Evolutionary conservation across 2,888 invertebrate species (phyloP).

Genomic region (Boloria euphrosyne): DNA sequence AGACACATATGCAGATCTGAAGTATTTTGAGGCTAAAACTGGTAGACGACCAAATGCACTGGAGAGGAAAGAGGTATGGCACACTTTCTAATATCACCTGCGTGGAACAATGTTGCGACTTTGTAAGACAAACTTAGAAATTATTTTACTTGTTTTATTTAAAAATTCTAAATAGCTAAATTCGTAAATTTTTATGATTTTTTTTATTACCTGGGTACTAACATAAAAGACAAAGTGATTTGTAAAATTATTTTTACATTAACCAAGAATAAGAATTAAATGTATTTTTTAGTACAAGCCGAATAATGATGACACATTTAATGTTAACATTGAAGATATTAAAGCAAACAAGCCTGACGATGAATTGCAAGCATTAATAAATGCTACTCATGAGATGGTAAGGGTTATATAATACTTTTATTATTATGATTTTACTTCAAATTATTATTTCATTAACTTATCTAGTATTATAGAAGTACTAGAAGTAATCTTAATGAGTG

Average conservation of each 20-base stretch:
- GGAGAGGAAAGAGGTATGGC: slow-evolving; percentile 64
- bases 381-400: slow-evolving; percentile 85
- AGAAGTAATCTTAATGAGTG: too few species aligned
- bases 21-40: slow-evolving; percentile 92
- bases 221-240: too few species aligned
- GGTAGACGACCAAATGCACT: slow-evolving; percentile 80
- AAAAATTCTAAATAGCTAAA: too few species aligned
- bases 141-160: too few species aligned
- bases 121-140: too few species aligned
- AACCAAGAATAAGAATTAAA: not conserved
- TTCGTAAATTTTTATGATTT: too few species aligned
- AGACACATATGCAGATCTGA: slow-evolving; percentile 90
- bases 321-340: slow-evolving; percentile 69
- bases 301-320: slow-evolving; percentile 75
- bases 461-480: too few species aligned
- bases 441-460: not conserved
- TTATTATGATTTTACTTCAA: not conserved
- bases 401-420: slow-evolving; percentile 33
- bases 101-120: too few species aligned
- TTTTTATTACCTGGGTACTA: too few species aligned
- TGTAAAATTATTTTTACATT: too few species aligned
- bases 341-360: slow-evolving; percentile 68
- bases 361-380: slow-evolving; percentile 84
- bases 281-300: slow-evolving; percentile 67
- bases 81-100: not conserved